A percentile compares a stretch with the other conserved stretches of the same genome.
Evolutionary conservation across 2,888 invertebrate genomes (phyloP).

Genomic region (Athalia circularis): DNA sequence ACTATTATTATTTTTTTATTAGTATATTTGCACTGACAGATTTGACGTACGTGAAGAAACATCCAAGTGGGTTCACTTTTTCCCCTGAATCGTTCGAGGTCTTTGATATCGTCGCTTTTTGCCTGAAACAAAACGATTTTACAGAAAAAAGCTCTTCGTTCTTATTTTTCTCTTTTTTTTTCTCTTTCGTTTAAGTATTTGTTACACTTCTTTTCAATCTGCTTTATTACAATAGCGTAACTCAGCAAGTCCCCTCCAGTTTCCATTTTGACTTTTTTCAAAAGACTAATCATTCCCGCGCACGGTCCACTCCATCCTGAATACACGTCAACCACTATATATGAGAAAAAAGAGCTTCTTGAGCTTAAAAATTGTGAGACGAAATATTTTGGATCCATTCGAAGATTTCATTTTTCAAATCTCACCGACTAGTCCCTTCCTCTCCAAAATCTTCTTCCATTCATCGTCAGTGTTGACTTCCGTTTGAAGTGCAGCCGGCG

Average conservation of each 20-base stretch:
- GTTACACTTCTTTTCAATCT: background rate
- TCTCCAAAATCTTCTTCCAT: constrained; percentile 85
- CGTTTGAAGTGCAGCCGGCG: constrained; percentile 84
- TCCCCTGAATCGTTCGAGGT: constrained; percentile 85
- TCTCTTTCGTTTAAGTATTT: background rate
- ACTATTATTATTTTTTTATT: too few relatives aligned
- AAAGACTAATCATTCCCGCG: constrained; percentile 88
- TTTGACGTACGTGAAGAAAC: constrained; percentile 77
- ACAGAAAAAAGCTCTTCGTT: background rate
- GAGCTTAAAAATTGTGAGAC: too few relatives aligned
- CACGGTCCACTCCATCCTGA: constrained; percentile 98
- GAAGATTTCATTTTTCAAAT: too few relatives aligned
- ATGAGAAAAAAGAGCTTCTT: too few relatives aligned
- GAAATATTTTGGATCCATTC: too few relatives aligned
- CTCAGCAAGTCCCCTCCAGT: constrained; percentile 89
- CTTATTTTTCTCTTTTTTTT: background rate
- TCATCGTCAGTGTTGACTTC: constrained; percentile 91
- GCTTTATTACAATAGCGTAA: constrained; percentile 83
- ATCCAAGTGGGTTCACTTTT: constrained; percentile 95
- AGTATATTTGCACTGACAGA: too few relatives aligned
- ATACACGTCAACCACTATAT: constrained; percentile 90
- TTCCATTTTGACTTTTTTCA: constrained; percentile 93
- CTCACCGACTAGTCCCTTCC: constrained; percentile 82
- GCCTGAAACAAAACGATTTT: constrained; percentile 55
- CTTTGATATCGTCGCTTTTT: constrained; percentile 82